Percentiles rank a stretch among this genome's conserved stretches.
These are phyloP conservation scores for Grallaria varia DNA, from an alignment of 2,113 vertebrate genomes.

Conservation along the genomic window DNA sequence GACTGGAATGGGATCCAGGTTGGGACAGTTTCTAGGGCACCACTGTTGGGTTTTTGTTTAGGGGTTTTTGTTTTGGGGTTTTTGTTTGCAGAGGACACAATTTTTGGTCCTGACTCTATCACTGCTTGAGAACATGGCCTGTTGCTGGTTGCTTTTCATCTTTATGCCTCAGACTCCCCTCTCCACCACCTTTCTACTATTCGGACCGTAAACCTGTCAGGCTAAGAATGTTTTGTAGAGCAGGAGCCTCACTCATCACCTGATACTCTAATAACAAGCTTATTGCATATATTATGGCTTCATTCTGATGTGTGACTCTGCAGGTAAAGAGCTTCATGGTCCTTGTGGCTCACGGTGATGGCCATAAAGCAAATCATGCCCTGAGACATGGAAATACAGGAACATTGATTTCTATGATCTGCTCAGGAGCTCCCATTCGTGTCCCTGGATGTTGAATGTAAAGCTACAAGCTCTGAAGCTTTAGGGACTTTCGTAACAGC, in stretches of 20 bases:
- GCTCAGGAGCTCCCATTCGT: neutral
- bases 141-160: neutral
- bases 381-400: neutral
- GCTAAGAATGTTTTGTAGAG: neutral
- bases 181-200: neutral
- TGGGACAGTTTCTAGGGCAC: neutral
- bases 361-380: neutral
- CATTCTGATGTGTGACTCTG: neutral
- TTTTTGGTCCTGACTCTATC: neutral
- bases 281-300: neutral
- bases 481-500: neutral
- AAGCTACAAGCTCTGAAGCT: neutral
- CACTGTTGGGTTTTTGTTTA: neutral
- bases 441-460: neutral
- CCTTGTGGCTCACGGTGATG: neutral
- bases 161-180: neutral
- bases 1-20: neutral
- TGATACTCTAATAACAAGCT: neutral
- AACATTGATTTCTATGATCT: neutral
- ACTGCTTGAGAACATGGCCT: neutral
- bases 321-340: neutral
- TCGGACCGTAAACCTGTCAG: neutral
- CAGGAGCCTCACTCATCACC: neutral
- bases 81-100: rapidly evolving
- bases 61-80: neutral